phyloP scores from a whole-genome alignment of 2,888 invertebrate genomes.

The Calephelis perditalis region DNA sequence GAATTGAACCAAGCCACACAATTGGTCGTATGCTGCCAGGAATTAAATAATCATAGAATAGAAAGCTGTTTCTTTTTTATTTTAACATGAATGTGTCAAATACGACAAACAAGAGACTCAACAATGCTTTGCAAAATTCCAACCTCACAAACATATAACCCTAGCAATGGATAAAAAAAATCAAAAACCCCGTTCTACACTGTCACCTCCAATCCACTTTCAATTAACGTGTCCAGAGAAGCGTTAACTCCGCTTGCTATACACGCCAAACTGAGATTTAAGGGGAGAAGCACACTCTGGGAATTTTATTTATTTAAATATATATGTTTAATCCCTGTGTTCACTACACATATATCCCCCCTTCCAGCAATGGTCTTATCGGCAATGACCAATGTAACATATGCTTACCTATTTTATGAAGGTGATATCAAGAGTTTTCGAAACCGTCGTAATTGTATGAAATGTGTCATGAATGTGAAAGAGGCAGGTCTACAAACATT shows the following conservation, averaged over 20 bases:
- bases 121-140: slow-evolving; percentile 35
- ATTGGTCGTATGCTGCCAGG: too few species aligned
- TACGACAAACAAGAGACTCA: slow-evolving; percentile 23
- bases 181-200: slow-evolving; percentile 63
- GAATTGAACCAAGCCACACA: too few species aligned
- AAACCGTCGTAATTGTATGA: too few species aligned
- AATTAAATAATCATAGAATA: too few species aligned
- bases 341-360: accelerated
- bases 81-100: not conserved
- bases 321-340: too few species aligned
- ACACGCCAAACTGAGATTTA: slow-evolving; percentile 36
- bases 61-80: too few species aligned
- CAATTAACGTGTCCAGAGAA: slow-evolving; percentile 73
- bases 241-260: slow-evolving; percentile 60
- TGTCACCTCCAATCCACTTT: slow-evolving; percentile 76
- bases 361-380: too few species aligned
- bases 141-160: slow-evolving; percentile 36
- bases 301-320: not conserved
- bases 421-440: too few species aligned
- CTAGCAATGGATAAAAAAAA: slow-evolving; percentile 37
- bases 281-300: slow-evolving; percentile 42
- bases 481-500: too few species aligned
- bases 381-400: too few species aligned
- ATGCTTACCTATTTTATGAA: too few species aligned
- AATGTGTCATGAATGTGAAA: too few species aligned